These are phyloP conservation scores for Odontocolon sp. DNA, from an alignment of 2,888 invertebrate species.

Conservation along the genomic window DNA sequence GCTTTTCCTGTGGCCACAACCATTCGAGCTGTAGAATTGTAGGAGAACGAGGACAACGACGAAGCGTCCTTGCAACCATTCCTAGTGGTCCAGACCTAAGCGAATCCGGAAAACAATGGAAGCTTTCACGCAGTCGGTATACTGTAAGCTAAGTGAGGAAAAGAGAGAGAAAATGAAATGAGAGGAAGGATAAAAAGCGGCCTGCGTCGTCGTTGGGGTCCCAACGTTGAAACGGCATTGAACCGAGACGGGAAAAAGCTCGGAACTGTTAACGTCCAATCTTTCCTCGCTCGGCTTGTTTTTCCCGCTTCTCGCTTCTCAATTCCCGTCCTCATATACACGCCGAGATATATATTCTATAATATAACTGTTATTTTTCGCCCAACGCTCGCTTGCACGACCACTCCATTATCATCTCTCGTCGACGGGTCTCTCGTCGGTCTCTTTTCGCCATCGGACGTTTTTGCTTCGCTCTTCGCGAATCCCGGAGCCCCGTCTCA, in stretches of 20 bases:
- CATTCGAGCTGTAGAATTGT: slow-evolving; percentile 7
- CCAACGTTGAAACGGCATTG: slow-evolving; percentile 63
- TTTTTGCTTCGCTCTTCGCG: slow-evolving; percentile 46
- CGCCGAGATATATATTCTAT: slow-evolving; percentile 44
- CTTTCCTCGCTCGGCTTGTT: slow-evolving; percentile 72
- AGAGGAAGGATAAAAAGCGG: slow-evolving; percentile 53
- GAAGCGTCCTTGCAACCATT: slow-evolving; percentile 27
- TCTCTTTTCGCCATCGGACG: slow-evolving; percentile 55
- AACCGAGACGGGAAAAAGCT: slow-evolving; percentile 69
- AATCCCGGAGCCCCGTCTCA: slow-evolving; percentile 61
- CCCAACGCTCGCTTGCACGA: slow-evolving; percentile 61
- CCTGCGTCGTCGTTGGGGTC: slow-evolving; percentile 44
- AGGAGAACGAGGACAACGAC: slow-evolving; percentile 18
- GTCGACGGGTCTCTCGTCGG: slow-evolving; percentile 43
- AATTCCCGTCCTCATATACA: slow-evolving; percentile 65
- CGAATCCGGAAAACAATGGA: slow-evolving; percentile 62
- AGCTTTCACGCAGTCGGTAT: slow-evolving; percentile 62
- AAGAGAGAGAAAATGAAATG: slow-evolving; percentile 20
- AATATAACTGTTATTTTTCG: slow-evolving; percentile 78
- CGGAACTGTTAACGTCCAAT: slow-evolving; percentile 75
- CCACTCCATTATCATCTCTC: slow-evolving; percentile 62
- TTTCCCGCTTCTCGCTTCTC: slow-evolving; percentile 70
- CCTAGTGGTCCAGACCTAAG: slow-evolving; percentile 37
- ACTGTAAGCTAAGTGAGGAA: slow-evolving; percentile 46
- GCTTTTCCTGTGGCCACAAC: slow-evolving; percentile 16